A percentile compares a stretch with the other conserved stretches of the same genome.
phyloP scores from a whole-genome alignment of 2,888 invertebrate species.

The Pocota personata region DNA sequence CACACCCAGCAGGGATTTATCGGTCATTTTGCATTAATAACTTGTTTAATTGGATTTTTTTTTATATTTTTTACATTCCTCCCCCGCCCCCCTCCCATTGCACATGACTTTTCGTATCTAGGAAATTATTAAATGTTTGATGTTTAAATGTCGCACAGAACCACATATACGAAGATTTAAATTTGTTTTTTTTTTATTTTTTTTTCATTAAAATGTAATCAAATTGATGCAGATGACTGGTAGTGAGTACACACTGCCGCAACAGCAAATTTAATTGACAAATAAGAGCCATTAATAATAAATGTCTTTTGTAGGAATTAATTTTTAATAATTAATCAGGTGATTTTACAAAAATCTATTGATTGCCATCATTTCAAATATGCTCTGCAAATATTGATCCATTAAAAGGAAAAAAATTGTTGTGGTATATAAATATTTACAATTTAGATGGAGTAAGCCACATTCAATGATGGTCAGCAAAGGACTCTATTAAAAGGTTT shows the following conservation, averaged over 20 bases:
- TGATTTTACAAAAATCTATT: slow-evolving; percentile 5
- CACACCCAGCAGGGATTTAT: slow-evolving; percentile 14
- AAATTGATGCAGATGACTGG: background rate
- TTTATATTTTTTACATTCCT: slow-evolving; percentile 19
- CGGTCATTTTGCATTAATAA: slow-evolving; percentile 48
- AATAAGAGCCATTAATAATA: slow-evolving; percentile 55
- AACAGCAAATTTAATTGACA: slow-evolving; percentile 49
- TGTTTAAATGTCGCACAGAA: slow-evolving; percentile 22
- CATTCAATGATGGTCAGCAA: too few relatives aligned
- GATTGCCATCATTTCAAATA: background rate
- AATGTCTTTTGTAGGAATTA: slow-evolving; percentile 32
- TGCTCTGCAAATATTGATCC: background rate
- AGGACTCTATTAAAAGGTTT: too few relatives aligned
- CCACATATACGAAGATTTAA: background rate
- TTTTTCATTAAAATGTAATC: background rate
- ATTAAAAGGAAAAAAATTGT: background rate
- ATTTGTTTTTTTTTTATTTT: background rate
- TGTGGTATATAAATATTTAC: background rate
- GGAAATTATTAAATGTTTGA: slow-evolving; percentile 26
- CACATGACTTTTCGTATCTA: background rate
- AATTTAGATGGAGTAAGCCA: background rate
- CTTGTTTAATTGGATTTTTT: slow-evolving; percentile 68
- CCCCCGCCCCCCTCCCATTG: too few relatives aligned
- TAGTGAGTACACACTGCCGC: background rate
- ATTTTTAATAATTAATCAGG: slow-evolving; percentile 49